Evolutionary conservation across 2,888 invertebrate species (phyloP).

Genomic region (Melipona bicolor): DNA sequence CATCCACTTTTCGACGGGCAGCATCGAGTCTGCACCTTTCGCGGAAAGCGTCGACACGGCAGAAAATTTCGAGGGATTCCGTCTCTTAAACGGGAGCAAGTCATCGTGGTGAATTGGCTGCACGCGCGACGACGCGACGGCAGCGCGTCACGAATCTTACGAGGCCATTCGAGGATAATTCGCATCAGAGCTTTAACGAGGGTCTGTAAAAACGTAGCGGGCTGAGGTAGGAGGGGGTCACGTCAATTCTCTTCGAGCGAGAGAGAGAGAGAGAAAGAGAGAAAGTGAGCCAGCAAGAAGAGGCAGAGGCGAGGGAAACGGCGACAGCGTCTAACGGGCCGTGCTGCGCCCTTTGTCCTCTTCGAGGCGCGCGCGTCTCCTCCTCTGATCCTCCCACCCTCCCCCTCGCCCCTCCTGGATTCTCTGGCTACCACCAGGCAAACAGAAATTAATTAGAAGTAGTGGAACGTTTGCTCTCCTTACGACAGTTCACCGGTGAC

Average conservation of each 20-base stretch:
- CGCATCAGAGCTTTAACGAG: slow-evolving; percentile 67
- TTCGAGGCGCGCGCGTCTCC: background rate
- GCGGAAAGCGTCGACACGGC: slow-evolving; percentile 20
- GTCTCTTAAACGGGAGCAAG: slow-evolving; percentile 10
- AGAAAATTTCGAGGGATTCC: slow-evolving; percentile 31
- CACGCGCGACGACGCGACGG: background rate
- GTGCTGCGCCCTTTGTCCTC: background rate
- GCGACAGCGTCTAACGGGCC: slow-evolving; percentile 12
- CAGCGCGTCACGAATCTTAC: slow-evolving; percentile 48
- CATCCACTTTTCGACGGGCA: too few species aligned
- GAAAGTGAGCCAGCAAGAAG: too few species aligned
- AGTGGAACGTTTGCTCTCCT: slow-evolving; percentile 70
- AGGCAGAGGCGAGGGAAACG: background rate
- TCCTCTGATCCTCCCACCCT: background rate
- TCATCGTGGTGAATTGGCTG: slow-evolving; percentile 20
- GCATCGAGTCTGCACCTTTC: background rate
- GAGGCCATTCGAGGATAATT: slow-evolving; percentile 54
- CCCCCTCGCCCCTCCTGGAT: too few species aligned
- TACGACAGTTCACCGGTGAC: slow-evolving; percentile 69
- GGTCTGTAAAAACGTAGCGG: slow-evolving; percentile 59
- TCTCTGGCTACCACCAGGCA: slow-evolving; percentile 52
- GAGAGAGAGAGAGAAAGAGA: too few species aligned
- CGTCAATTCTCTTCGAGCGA: slow-evolving; percentile 53
- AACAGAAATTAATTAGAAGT: slow-evolving; percentile 78
- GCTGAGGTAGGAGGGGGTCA: background rate